phyloP scores from a whole-genome alignment of 2,797 vertebrate species.

The Sternotherus odoratus region DNA sequence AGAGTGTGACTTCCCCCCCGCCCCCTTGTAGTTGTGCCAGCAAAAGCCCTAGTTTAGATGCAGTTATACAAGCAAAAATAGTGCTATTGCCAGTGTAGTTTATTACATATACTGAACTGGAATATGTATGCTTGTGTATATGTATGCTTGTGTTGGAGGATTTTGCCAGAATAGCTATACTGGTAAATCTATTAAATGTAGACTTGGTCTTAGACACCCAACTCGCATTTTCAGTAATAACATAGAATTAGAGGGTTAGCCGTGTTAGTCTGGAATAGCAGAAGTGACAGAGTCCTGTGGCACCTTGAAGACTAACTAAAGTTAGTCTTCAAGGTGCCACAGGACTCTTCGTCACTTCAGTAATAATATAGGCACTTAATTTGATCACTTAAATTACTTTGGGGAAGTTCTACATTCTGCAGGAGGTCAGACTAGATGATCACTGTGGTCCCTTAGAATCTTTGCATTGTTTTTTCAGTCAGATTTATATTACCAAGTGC shows the following conservation, averaged over 20 bases:
- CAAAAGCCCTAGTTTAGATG: not conserved
- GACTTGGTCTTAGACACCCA: not conserved
- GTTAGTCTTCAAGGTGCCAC: too few relatives aligned
- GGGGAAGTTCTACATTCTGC: too few relatives aligned
- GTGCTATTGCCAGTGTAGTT: not conserved
- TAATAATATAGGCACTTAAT: too few relatives aligned
- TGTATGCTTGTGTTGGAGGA: too few relatives aligned
- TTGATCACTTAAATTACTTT: not conserved
- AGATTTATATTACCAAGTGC: not conserved
- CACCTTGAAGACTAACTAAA: too few relatives aligned
- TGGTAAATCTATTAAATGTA: too few relatives aligned
- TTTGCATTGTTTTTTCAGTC: not conserved
- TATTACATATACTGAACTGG: not conserved
- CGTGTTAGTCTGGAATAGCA: too few relatives aligned
- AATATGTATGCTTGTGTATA: not conserved
- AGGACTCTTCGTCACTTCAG: too few relatives aligned
- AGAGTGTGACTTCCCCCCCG: not conserved
- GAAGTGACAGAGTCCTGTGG: too few relatives aligned
- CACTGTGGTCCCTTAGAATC: too few relatives aligned
- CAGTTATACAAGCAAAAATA: not conserved
- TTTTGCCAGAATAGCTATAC: not conserved
- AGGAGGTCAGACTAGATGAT: not conserved
- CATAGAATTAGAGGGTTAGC: too few relatives aligned
- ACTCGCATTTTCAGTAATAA: not conserved
- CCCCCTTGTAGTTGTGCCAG: not conserved